phyloP scores from a whole-genome alignment of 37 sponge, comb jelly and placozoan species.

The Petrosia ficiformis region DNA sequence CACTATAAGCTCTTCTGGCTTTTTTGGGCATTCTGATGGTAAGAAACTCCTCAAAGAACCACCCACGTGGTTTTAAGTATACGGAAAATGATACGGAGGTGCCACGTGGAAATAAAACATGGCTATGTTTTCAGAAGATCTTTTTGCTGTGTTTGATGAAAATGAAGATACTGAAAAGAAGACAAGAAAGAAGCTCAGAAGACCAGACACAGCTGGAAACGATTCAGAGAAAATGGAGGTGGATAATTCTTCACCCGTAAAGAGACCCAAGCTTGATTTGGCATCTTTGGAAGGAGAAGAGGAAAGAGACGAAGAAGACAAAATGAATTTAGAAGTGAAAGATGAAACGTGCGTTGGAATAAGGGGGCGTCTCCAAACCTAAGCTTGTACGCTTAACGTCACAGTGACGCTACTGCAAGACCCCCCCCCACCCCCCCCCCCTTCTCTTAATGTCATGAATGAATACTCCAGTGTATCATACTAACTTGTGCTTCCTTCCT shows the following conservation, averaged over 20 bases:
- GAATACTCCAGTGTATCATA: no score
- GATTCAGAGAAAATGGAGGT: not conserved
- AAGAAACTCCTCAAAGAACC: no score
- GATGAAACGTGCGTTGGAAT: not conserved
- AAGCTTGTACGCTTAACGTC: no score
- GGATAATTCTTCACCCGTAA: not conserved
- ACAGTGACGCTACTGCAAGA: no score
- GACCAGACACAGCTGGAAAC: not conserved
- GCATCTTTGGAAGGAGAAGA: constrained; percentile 1
- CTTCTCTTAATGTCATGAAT: no score
- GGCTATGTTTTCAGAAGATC: constrained; percentile 65
- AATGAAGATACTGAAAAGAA: constrained; percentile 7
- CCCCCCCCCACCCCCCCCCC: not conserved
- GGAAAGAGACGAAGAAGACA: not conserved
- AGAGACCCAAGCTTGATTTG: not conserved
- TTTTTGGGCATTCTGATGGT: not conserved
- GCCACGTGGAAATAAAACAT: constrained; percentile 11
- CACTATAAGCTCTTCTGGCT: not conserved
- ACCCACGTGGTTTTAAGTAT: no score
- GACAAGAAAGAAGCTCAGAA: constrained; percentile 23
- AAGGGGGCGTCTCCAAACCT: no score
- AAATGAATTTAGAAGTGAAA: not conserved
- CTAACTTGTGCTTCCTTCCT: no score
- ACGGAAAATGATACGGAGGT: no score
- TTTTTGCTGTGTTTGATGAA: constrained; percentile 70